Base-by-base conservation (phyloP, 2,113 vertebrate species). In the Pycnonotus jocosus region DNA sequence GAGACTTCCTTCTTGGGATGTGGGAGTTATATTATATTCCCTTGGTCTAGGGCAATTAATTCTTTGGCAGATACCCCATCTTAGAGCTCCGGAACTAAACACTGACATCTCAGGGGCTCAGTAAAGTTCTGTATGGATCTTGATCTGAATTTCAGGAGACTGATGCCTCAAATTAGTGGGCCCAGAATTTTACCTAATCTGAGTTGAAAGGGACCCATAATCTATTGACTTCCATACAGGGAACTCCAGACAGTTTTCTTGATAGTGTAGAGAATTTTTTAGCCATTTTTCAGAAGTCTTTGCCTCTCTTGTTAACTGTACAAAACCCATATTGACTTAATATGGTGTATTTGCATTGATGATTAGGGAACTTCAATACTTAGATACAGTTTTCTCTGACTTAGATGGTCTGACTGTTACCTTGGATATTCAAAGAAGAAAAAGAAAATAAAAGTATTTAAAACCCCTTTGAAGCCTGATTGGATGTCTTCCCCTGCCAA, bases 1-100 rank as follows among this genome's bases (percentile, higher is more conserved):
- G 14, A 42, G 7, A 76, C 6, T 8, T 74, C 7, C 1, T 60
- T 11, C 47, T 54, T 0, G 0, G 17, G 19, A 48, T 61, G 4
- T 31, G 24, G 30, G n/a, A 44, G 4, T 9, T 91, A 19, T 17
- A 25, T 48, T 88, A 27, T 22, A 37, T 40, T 76, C 18, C 14
- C 7, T 40, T 71, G 13, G 22, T 22, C 10, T 44, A 62, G 8
- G 19, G 8, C 23, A 51, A 73, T 74, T 5, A 61, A 6, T 74
- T 93, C 9, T 27, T 66, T 7, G 2, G 13, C 5, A 81, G 8
- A 13, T 14, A 61, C 0, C 15, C 6, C 47, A 21, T 48, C 42
- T 68, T 48, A 82, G 23, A 76, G 22, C 10, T 71, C 7, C 38
- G 48, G 38, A 87, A 44, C 4, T 48, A 15, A 48, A 62, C 17